These are phyloP conservation scores for Heliconius erato DNA, from an alignment of 2,888 invertebrate species.

Conservation along the genomic window DNA sequence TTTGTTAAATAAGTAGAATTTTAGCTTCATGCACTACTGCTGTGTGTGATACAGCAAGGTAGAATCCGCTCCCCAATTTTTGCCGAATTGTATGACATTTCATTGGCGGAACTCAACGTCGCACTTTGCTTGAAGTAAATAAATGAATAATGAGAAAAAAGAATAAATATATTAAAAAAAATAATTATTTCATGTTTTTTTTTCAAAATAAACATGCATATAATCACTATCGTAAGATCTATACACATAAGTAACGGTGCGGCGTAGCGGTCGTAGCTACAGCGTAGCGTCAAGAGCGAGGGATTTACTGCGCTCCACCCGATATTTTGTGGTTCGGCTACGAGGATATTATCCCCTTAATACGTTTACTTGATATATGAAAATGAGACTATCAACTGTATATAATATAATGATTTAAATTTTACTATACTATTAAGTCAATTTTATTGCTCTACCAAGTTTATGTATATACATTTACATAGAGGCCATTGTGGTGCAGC, in stretches of 20 bases:
- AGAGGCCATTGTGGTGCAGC: too few species aligned
- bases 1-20: too few species aligned
- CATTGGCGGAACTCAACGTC: too few species aligned
- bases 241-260: conserved; percentile 20
- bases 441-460: background rate
- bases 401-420: background rate
- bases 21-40: too few species aligned
- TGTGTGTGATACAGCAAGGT: too few species aligned
- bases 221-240: background rate
- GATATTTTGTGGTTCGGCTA: conserved; percentile 48
- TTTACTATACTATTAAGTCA: background rate
- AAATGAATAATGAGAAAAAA: background rate
- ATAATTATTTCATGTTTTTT: background rate
- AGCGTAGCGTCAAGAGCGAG: conserved; percentile 50
- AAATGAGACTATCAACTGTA: conserved; percentile 24
- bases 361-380: conserved; percentile 34
- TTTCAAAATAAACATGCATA: background rate
- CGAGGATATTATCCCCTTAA: conserved; percentile 41
- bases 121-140: too few species aligned
- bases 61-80: too few species aligned
- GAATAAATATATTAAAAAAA: background rate
- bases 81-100: too few species aligned
- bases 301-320: conserved; percentile 51
- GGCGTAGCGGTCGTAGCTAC: conserved; percentile 42
- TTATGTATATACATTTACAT: background rate